Conservation (phyloP, 2,888 invertebrate genomes). For the Mechanitis messenoides region DNA sequence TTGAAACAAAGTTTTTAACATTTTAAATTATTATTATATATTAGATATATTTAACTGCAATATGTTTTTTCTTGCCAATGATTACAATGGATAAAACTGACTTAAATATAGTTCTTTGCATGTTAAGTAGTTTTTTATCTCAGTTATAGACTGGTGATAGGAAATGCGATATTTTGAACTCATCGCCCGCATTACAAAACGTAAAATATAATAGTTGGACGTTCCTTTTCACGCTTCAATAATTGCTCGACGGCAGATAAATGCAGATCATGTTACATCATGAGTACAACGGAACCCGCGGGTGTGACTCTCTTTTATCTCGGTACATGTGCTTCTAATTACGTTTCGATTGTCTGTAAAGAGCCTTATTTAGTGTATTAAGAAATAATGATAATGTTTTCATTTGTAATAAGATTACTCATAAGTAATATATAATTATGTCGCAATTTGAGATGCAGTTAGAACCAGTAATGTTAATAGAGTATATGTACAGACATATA, state of each 20-base stretch:
- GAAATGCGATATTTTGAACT: slow-evolving; percentile 70
- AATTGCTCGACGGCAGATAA: slow-evolving; percentile 77
- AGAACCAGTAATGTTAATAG: too few species aligned
- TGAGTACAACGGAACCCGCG: slow-evolving; percentile 49
- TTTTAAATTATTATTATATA: background rate
- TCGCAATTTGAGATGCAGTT: slow-evolving; percentile 12
- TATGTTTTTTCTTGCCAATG: background rate
- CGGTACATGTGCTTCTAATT: slow-evolving; percentile 21
- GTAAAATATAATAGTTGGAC: slow-evolving; percentile 74
- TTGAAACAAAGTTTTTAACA: too few species aligned
- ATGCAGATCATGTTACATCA: slow-evolving; percentile 66
- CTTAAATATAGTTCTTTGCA: slow-evolving; percentile 15
- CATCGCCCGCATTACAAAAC: slow-evolving; percentile 74
- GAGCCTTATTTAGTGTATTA: background rate
- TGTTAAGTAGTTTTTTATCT: slow-evolving; percentile 25
- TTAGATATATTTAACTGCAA: background rate
- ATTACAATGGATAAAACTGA: too few species aligned
- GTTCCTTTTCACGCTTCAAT: slow-evolving; percentile 77
- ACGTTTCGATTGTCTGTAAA: background rate
- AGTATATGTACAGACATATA: too few species aligned
- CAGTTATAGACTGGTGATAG: slow-evolving; percentile 35
- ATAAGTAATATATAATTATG: slow-evolving; percentile 3
- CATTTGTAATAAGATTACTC: background rate
- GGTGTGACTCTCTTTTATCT: slow-evolving; percentile 51
- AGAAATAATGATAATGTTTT: slow-evolving; percentile 7